Conservation (phyloP, 2,113 vertebrate genomes). For the human region GRCh38 chr3:119680001-119680500, state of each 20-base stretch:
- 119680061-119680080: neutral
- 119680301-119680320: neutral
- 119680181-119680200: neutral
- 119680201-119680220: neutral
- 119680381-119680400: slow-evolving; percentile 1
- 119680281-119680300: neutral
- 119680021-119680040: neutral
- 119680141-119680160: neutral
- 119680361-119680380: neutral
- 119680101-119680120: neutral
- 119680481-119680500: too few species aligned
- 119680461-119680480: too few species aligned
- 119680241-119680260: neutral
- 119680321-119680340: neutral
- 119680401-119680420: neutral
- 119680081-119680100: neutral
- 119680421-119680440: slow-evolving; percentile 42
- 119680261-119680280: neutral
- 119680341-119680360: slow-evolving; percentile 18
- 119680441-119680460: neutral
- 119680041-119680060: neutral
- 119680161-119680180: neutral
- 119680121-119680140: neutral
- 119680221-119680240: neutral
- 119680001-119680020: neutral